Base-by-base conservation (phyloP, 2,113 vertebrate genomes). In the Psilopsiagon aurifrons region DNA sequence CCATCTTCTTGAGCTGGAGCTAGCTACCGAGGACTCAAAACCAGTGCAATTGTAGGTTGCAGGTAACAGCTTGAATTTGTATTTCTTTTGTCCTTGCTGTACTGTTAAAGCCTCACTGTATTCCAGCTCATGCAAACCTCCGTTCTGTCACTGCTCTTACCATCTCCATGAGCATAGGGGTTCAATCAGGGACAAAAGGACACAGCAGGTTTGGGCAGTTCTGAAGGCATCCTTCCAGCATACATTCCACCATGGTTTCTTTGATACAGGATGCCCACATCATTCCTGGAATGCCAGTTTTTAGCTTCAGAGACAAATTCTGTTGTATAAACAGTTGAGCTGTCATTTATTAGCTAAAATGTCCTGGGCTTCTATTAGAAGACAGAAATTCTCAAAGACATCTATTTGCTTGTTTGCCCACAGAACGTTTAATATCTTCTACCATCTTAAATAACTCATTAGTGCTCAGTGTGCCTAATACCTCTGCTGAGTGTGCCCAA, bases 361-460 rank as follows among this genome's bases (percentile, higher is more conserved):
- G 41, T 94, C 89, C 17, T 10, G 31, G n/a, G 28, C 35, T 84
- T 8, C 35, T 35, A 73, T 92, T 91, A 86, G 15, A 76, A 90
- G 80, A 75, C 29, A 67, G 93, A 86, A 89, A 89, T 37, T 70
- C 55, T 87, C 77, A 69, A 90, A 92, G 62, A 43, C 24, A 14
- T 88, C 77, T 89, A 71, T 93, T 86, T 92, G 79, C 77, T 89
- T 94, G 86, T 92, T 96, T 86, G 80, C 85, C 82, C 35, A 92
- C 70, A 82, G 83, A 90, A 64, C 62, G 67, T 95, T 96, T 96
- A 91, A 93, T 96, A 96, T 89, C 94, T 92, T 69, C 64, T 86
- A 78, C 24, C 70, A 81, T 79, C 92, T 96, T 96, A 95, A 97
- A 96, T 96, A 97, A 96, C 96, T 97, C 75, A 96, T 97, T 96